These are phyloP conservation scores for Sarcophaga carnaria DNA, from an alignment of 2,888 invertebrate genomes.

Conservation along the genomic window DNA sequence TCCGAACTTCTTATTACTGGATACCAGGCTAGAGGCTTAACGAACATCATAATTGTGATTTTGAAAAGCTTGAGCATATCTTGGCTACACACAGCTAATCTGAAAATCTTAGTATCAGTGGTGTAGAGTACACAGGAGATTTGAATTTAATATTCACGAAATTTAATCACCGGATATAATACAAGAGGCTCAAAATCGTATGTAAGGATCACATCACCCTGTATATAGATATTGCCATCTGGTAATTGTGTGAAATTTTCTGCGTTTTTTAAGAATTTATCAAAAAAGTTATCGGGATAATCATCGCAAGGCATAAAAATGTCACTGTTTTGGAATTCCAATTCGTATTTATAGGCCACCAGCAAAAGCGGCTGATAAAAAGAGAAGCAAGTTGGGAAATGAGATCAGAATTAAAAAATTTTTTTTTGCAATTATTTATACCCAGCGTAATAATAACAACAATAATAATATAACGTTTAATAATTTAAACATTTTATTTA, in stretches of 20 bases:
- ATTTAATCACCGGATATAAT: slow-evolving; percentile 7
- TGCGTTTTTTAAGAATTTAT: neutral
- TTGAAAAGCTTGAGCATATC: no score
- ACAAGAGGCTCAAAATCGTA: slow-evolving; percentile 9
- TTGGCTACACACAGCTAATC: no score
- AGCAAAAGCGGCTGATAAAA: neutral
- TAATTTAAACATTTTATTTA: no score
- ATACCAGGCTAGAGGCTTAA: no score
- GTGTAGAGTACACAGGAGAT: no score
- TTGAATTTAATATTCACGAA: no score
- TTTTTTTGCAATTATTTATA: no score
- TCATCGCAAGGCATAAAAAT: neutral
- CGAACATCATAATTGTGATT: no score
- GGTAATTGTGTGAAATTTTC: slow-evolving; percentile 15
- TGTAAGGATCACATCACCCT: neutral
- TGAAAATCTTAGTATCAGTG: no score
- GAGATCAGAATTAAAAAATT: neutral
- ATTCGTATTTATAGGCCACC: neutral
- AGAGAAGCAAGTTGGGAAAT: neutral
- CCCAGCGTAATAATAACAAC: no score
- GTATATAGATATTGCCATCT: neutral
- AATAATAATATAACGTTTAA: no score
- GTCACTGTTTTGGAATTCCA: neutral
- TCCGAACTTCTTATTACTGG: no score
- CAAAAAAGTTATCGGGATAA: slow-evolving; percentile 18